Evolutionary conservation across 2,888 invertebrate genomes (phyloP), one percentile per base, ranked within the genome.

Genomic region (Amphipoea lucens): DNA sequence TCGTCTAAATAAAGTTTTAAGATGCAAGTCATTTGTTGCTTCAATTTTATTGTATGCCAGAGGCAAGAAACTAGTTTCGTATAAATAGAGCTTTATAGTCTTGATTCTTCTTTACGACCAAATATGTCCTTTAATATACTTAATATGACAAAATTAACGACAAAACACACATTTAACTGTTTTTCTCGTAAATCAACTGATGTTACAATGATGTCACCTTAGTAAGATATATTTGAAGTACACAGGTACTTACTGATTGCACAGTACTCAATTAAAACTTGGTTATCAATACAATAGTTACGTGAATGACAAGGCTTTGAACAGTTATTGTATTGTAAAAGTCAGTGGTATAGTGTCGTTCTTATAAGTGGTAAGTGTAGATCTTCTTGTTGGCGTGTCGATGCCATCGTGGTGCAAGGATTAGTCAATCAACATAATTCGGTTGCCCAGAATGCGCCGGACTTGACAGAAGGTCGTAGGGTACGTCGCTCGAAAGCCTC

Each of bases 181-280:
- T 82, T 70, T 76, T 78, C 73, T 63, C 45, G 60, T 54, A 29
- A 73, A 23, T 29, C 36, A 40, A 60, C 42, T 78, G 70, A 81
- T 51, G 73, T 51, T 73, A 75, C 66, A 73, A 57, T 84, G 82
- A 85, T 71, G 75, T 84, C 73, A 74, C 77, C 20, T 80, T 29
- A 70, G 45, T 54, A 65, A 72, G 71, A 85, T 74, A 60, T 48
- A 48, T 82, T 72, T 71, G 68, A 72, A 69, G 78, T 82, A 73
- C 83, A 45, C 69, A 54, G 29, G 45, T 70, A 74, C 45, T 57
- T 76, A 63, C 60, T 66, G 74, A 81, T 77, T 77, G 72, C 40
- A 60, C 40, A 54, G 54, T 67, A 76, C 70, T 76, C 62, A 76
- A 74, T 84, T 74, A 75, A 63, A 68, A 66, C 36, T 48, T 12